Evolutionary conservation across 2,113 vertebrate species (phyloP).

Genomic region (Istiophorus platypterus): DNA sequence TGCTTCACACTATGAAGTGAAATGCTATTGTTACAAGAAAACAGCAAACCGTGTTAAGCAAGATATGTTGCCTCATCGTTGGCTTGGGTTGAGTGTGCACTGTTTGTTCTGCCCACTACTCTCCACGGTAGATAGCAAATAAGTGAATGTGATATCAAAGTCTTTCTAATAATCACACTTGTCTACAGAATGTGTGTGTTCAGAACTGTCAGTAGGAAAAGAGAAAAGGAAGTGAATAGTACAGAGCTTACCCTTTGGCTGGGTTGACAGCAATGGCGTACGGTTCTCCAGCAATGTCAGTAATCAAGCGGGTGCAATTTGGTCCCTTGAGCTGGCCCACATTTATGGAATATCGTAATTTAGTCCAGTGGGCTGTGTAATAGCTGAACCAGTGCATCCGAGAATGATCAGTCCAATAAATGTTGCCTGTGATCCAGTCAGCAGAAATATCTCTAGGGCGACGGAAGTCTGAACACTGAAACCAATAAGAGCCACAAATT

Average conservation of each 20-base stretch:
- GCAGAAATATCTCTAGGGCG: slow-evolving; percentile 94
- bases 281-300: slow-evolving; percentile 95
- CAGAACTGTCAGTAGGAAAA: not conserved
- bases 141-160: too few species aligned
- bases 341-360: slow-evolving; percentile 96
- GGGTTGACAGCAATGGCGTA: slow-evolving; percentile 97
- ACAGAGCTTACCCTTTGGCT: slow-evolving; percentile 87
- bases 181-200: not conserved
- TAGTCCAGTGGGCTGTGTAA: slow-evolving; percentile 99
- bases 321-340: slow-evolving; percentile 95
- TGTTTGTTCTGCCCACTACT: too few species aligned
- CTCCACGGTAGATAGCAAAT: too few species aligned
- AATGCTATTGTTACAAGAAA: not conserved
- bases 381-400: slow-evolving; percentile 99
- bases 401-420: slow-evolving; percentile 99
- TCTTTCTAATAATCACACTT: not conserved
- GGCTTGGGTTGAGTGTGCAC: too few species aligned
- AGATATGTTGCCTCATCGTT: too few species aligned
- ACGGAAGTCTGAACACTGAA: slow-evolving; percentile 96
- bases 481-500: slow-evolving; percentile 47
- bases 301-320: slow-evolving; percentile 96
- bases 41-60: too few species aligned
- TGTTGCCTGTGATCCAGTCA: slow-evolving; percentile 97
- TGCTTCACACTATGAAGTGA: not conserved
- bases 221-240: not conserved